Percentiles rank a stretch among this genome's conserved stretches.
These are phyloP conservation scores for Prionace glauca DNA, from an alignment of 2,797 vertebrate genomes.

Conservation along the genomic window DNA sequence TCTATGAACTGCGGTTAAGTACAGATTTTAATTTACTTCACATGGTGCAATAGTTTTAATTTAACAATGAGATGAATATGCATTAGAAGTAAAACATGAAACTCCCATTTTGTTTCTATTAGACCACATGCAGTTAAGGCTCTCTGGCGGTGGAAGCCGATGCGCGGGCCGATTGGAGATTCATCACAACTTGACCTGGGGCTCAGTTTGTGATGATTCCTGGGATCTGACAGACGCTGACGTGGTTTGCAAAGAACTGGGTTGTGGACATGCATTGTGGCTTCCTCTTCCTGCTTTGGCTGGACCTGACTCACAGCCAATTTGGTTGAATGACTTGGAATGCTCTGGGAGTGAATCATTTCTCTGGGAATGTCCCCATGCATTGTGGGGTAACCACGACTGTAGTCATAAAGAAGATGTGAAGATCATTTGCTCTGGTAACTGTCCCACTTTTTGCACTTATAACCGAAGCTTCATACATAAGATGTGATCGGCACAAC, in stretches of 20 bases:
- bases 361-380: neutral
- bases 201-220: neutral
- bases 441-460: no score
- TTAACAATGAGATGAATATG: no score
- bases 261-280: neutral
- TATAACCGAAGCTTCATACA: no score
- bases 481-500: no score
- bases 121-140: neutral
- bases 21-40: no score
- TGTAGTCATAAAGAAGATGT: slow-evolving; percentile 1
- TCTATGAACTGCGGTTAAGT: no score
- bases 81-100: no score
- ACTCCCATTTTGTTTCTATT: no score
- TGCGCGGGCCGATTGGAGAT: neutral
- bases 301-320: neutral
- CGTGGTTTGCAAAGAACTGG: neutral
- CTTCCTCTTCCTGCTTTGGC: no score
- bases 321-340: neutral
- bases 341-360: neutral
- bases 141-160: neutral
- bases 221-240: neutral
- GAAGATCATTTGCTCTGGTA: neutral
- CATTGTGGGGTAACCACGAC: neutral
- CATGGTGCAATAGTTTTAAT: no score
- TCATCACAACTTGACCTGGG: neutral